Evolutionary conservation across 2,888 invertebrate species (phyloP), one percentile per base, ranked within the genome.

Genomic region (Hyles lineata): DNA sequence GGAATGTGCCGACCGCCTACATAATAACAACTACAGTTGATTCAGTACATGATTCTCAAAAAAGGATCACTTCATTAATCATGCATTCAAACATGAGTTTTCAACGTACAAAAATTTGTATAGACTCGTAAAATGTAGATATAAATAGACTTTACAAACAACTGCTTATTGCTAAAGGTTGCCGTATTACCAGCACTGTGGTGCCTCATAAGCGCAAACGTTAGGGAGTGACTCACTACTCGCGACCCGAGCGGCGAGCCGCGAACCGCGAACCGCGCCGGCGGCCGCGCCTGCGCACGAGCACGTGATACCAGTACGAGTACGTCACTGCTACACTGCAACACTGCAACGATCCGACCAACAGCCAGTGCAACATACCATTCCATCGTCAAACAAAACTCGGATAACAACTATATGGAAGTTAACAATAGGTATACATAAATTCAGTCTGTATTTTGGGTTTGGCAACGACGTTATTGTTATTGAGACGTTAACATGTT

Each of bases 1-100:
- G 94, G 94, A 94, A 94, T 94, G 94, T 94, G 93, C 93, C 93
- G 93, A 93, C 93, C 92, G 92, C 93, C 94, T 93, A 92, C 89
- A 91, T 90, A 90, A 90, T 91, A 93, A 92, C 90, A 87, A 90
- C 93, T 93, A 94, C 91, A 85, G 86, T 90, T 92, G 89, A 89
- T 88, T 92, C 90, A 92, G 90, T 93, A 92, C 93, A 93, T 91
- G 92, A 93, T 92, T 93, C 93, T 93, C 93, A 93, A 94, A 94
- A 92, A 93, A 93, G 92, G 91, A 94, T 92, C 93, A 93, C 91
- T 89, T 88, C 85, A 87, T 87, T 88, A 88, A 85, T 91, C 92
- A 90, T 89, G 90, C 91, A 86, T 89, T 87, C 88, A 84, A 90
- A 92, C 90, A 90, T 91, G 91, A 92, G 90, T 92, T 91, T 85